Percentiles rank a stretch among this genome's conserved stretches.
Evolutionary conservation across 2,113 vertebrate species (phyloP).

Genomic region (Brachirus orientalis): DNA sequence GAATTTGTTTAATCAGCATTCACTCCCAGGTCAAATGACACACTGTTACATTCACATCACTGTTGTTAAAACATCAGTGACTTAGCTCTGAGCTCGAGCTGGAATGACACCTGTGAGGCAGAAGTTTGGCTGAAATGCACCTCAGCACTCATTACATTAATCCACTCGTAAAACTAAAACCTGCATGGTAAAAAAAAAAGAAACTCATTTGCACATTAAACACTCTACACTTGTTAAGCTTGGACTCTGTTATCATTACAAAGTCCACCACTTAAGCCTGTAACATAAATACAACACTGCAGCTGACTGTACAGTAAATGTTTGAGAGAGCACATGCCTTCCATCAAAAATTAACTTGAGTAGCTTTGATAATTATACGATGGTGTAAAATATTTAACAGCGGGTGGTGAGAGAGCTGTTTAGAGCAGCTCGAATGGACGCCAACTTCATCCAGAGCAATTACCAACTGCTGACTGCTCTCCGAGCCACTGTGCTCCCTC

Average conservation of each 20-base stretch:
- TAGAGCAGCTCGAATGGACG: conserved; percentile 29
- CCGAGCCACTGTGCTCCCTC: conserved; percentile 37
- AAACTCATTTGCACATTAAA: conserved; percentile 72
- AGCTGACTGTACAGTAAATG: conserved; percentile 65
- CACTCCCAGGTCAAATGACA: too few relatives aligned
- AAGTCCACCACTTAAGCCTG: conserved; percentile 78
- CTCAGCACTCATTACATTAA: conserved; percentile 52
- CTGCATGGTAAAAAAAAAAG: conserved; percentile 45
- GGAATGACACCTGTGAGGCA: neutral
- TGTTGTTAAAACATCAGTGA: neutral
- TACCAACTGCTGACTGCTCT: conserved; percentile 60
- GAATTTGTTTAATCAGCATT: too few relatives aligned
- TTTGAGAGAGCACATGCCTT: conserved; percentile 41
- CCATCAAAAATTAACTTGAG: conserved; percentile 71
- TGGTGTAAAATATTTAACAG: conserved; percentile 70
- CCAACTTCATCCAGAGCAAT: conserved; percentile 58
- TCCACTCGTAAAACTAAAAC: conserved; percentile 57
- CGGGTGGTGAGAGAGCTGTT: conserved; percentile 41
- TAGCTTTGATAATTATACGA: conserved; percentile 73
- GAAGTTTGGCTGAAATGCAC: conserved; percentile 49
- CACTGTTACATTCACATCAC: neutral
- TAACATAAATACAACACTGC: conserved; percentile 74
- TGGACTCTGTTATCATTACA: conserved; percentile 71
- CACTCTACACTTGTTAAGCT: conserved; percentile 66
- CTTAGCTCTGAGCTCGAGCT: neutral